A percentile compares a stretch with the other conserved stretches of the same genome.
phyloP scores from a whole-genome alignment of 1,140 invertebrate genomes.

The Dysdera silvatica region DNA sequence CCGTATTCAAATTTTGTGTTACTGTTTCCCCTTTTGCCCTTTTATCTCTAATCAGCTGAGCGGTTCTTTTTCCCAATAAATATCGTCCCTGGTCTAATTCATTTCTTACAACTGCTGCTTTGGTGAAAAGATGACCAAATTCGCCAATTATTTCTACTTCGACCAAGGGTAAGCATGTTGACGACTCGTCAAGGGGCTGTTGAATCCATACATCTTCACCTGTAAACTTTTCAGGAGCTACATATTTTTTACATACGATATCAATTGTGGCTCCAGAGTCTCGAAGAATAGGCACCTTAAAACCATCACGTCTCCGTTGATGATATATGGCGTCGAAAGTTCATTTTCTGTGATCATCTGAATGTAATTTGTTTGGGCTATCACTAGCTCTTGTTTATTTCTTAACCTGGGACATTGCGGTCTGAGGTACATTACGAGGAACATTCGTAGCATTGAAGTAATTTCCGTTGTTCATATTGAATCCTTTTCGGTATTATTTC shows the following conservation, averaged over 20 bases:
- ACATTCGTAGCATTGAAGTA: constrained; percentile 1
- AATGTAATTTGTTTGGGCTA: not conserved
- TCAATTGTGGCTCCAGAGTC: constrained; percentile 7
- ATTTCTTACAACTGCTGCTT: not conserved
- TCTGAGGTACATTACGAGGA: not conserved
- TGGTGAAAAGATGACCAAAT: not conserved
- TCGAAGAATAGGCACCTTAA: not conserved
- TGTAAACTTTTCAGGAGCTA: not conserved
- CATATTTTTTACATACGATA: not conserved
- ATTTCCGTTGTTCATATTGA: not conserved
- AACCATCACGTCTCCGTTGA: not conserved
- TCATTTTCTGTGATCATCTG: not conserved
- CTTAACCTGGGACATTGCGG: not conserved
- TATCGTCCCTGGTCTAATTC: not conserved
- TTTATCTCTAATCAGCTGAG: not conserved
- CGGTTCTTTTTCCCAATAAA: not conserved
- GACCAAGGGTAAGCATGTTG: not conserved
- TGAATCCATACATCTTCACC: not conserved
- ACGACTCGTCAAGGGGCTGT: not conserved
- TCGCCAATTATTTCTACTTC: not conserved
- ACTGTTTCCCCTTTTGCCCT: too few relatives aligned
- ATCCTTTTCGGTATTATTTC: not conserved
- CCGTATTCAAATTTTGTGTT: too few relatives aligned
- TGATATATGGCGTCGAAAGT: not conserved
- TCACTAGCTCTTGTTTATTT: not conserved